phyloP scores from a whole-genome alignment of 2,888 invertebrate genomes.

The Pocota personata region DNA sequence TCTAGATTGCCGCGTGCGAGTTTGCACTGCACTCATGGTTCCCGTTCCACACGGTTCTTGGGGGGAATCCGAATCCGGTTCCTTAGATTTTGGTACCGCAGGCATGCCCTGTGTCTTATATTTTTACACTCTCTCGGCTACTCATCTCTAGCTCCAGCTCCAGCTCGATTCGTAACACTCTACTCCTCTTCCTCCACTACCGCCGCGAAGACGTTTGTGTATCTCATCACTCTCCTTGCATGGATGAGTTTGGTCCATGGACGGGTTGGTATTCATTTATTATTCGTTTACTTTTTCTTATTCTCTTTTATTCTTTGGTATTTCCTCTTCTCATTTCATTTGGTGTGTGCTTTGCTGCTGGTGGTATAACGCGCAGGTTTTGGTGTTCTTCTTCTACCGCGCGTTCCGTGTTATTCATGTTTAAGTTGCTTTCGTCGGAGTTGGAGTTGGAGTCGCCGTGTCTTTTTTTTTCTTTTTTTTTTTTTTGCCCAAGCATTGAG shows the following conservation, averaged over 20 bases:
- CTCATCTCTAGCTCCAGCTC: conserved; percentile 34
- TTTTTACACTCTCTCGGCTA: conserved; percentile 36
- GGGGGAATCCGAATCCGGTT: conserved; percentile 64
- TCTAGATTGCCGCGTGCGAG: conserved; percentile 65
- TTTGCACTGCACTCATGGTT: conserved; percentile 50
- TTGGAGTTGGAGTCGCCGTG: conserved; percentile 2
- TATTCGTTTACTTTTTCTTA: conserved; percentile 32
- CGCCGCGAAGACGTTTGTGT: conserved; percentile 3
- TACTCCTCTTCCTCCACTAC: conserved; percentile 1
- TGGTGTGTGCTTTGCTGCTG: conserved; percentile 29
- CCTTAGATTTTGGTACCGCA: conserved; percentile 22
- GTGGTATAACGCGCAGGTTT: conserved; percentile 24
- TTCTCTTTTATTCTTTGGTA: conserved; percentile 41
- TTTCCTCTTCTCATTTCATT: conserved; percentile 40
- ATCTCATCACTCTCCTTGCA: conserved; percentile 36
- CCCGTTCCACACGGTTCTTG: conserved; percentile 21
- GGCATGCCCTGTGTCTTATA: conserved; percentile 32
- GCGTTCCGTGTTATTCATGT: conserved; percentile 63
- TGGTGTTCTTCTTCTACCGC: conserved; percentile 51
- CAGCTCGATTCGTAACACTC: conserved; percentile 56
- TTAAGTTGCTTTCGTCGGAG: conserved; percentile 33
- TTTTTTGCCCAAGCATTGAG: conserved; percentile 32
- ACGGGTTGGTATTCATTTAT: conserved; percentile 58
- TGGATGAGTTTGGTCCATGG: conserved; percentile 55
- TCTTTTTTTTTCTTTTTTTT: conserved; percentile 19